Conservation (phyloP, 1,140 invertebrate genomes). For the Triops cancriformis region DNA sequence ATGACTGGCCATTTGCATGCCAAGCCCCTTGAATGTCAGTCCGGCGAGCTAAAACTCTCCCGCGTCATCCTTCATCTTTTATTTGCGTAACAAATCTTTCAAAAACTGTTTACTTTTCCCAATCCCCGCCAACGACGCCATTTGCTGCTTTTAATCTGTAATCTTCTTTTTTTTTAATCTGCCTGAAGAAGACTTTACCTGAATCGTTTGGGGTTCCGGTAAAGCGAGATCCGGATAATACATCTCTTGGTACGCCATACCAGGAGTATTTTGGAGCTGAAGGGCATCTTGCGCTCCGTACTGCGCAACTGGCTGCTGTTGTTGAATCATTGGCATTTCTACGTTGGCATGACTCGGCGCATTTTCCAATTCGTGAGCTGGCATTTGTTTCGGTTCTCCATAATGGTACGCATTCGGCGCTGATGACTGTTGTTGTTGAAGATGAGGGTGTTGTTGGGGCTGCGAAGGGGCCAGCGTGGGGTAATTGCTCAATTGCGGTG, state of each 20-base stretch:
- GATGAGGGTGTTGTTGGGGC: neutral
- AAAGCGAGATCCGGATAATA: neutral
- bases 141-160: too few species aligned
- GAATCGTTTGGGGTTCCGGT: neutral
- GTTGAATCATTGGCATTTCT: neutral
- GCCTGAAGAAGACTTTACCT: too few species aligned
- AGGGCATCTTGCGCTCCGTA: neutral
- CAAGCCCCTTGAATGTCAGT: too few species aligned
- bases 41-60: too few species aligned
- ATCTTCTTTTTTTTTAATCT: too few species aligned
- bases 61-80: too few species aligned
- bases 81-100: too few species aligned
- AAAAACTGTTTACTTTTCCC: too few species aligned
- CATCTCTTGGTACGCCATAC: neutral
- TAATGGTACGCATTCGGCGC: neutral
- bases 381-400: neutral
- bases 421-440: neutral
- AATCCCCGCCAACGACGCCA: too few species aligned
- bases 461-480: neutral
- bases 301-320: neutral
- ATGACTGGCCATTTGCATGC: too few species aligned
- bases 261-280: neutral
- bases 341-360: neutral
- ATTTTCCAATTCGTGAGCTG: neutral
- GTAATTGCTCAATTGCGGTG: neutral